Evolutionary conservation across 2,113 vertebrate species (phyloP).

Genomic region (Manacus vitellinus): DNA sequence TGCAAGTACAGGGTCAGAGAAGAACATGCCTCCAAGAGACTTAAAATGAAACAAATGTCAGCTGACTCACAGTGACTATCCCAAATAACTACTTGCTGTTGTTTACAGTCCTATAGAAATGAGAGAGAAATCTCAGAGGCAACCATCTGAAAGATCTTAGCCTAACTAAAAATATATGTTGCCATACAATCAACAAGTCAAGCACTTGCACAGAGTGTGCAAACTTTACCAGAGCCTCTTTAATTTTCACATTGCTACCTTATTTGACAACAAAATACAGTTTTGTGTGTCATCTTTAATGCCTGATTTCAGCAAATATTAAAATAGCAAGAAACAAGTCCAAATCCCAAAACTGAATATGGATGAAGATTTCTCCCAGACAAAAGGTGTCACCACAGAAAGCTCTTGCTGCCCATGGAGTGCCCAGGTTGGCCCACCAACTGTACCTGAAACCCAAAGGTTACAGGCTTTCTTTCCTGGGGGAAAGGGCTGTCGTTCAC

Average conservation of each 20-base stretch:
- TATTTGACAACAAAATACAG: neutral
- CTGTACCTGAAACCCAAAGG: too few relatives aligned
- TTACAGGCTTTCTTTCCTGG: too few relatives aligned
- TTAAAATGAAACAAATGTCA: neutral
- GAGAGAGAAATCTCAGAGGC: neutral
- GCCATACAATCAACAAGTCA: neutral
- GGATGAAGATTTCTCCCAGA: too few relatives aligned
- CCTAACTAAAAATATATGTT: neutral
- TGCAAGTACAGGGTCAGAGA: neutral
- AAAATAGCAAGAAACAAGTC: neutral
- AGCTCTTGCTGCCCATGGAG: too few relatives aligned
- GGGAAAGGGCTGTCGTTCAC: too few relatives aligned
- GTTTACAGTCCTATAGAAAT: neutral
- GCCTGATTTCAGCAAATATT: neutral
- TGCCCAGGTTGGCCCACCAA: too few relatives aligned
- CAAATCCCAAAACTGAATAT: too few relatives aligned
- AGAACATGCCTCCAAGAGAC: neutral
- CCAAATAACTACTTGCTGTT: neutral
- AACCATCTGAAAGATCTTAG: neutral
- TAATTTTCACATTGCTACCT: neutral
- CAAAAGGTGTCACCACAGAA: too few relatives aligned
- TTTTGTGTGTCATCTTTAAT: neutral
- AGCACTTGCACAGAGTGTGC: neutral
- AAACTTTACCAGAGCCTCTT: neutral
- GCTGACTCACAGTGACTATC: neutral